A percentile compares a stretch with the other conserved stretches of the same genome.
Evolutionary conservation across 1,140 invertebrate genomes (phyloP).

Genomic region (Pseudomyrmex flavicornis): DNA sequence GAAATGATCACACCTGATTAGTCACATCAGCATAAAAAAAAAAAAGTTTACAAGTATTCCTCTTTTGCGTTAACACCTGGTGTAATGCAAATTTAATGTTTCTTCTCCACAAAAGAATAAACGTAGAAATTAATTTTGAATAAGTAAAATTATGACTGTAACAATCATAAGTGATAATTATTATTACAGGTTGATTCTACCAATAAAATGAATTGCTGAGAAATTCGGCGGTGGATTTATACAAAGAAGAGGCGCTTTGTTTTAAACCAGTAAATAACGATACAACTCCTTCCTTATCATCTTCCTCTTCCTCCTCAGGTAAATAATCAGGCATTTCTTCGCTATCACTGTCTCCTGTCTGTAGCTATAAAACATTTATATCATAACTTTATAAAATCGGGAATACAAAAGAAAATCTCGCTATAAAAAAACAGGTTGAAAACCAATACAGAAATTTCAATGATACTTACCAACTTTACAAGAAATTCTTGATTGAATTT

Average conservation of each 20-base stretch:
- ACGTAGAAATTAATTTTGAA: constrained; percentile 15
- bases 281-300: constrained; percentile 82
- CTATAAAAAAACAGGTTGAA: not conserved
- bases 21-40: constrained; percentile 1
- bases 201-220: constrained; percentile 84
- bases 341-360: constrained; percentile 76
- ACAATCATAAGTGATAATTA: constrained; percentile 13
- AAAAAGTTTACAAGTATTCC: constrained; percentile 21
- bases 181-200: constrained; percentile 71
- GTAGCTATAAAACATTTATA: constrained; percentile 71
- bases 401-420: not conserved
- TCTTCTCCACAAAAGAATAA: not conserved
- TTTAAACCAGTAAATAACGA: constrained; percentile 83
- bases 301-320: constrained; percentile 82
- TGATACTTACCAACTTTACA: constrained; percentile 78
- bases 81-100: not conserved
- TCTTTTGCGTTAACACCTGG: not conserved
- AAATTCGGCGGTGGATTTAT: constrained; percentile 84
- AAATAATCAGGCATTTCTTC: constrained; percentile 84
- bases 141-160: constrained; percentile 58
- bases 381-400: not conserved
- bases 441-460: not conserved
- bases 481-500: constrained; percentile 85
- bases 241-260: constrained; percentile 83
- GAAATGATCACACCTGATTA: constrained; percentile 6